Base-by-base conservation (phyloP, 2,888 invertebrate species). In the Epirrita christyi region DNA sequence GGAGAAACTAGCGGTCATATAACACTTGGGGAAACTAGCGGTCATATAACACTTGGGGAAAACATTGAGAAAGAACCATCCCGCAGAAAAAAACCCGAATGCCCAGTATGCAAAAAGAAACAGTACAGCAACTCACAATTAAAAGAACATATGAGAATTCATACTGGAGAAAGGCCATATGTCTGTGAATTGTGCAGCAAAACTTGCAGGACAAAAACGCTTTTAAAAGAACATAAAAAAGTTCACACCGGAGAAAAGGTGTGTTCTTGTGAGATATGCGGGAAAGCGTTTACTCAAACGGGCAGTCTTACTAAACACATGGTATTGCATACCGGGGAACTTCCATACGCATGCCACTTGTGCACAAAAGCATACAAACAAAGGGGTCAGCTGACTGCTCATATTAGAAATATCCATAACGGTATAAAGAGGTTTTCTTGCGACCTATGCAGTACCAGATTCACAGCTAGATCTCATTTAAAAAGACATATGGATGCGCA, bases 161-260 rank as follows among this genome's bases (percentile, higher is more conserved):
- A 51, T 14, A 51, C 51, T 0, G 51, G 51, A 11, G 51, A 51
- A 36, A 43, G 14, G 8, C 51, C 51, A 4, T 51, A 27, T 10
- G 14, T 15, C 0, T 51, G 51, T 6, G 28, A 37, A 0, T 2
- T 1, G 8, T 51, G 51, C 11, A 36, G 32, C 0, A 27, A 11
- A 28, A 21, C 51, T 0, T 51, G 37, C n/a, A 7, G 36, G 6
- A 36, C 34, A 5, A 11, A 13, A 6, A 28, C 36, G 5, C 10
- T 28, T 43, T n/a, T 51, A 7, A 43, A 36, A 13, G 4, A 13
- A 2, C 51, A 51, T 9, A 44, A 14, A 36, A 13, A 36, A 37
- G 43, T 42, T 0, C 51, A 51, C 15, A 51, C 51, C 6, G 51
- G 51, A 10, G 51, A 51, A 11, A 51, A 51, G n/a, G 37, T 36